A percentile compares a stretch with the other conserved stretches of the same genome.
These are phyloP conservation scores for Pangasius djambal DNA, from an alignment of 2,797 vertebrate species.

Conservation along the genomic window DNA sequence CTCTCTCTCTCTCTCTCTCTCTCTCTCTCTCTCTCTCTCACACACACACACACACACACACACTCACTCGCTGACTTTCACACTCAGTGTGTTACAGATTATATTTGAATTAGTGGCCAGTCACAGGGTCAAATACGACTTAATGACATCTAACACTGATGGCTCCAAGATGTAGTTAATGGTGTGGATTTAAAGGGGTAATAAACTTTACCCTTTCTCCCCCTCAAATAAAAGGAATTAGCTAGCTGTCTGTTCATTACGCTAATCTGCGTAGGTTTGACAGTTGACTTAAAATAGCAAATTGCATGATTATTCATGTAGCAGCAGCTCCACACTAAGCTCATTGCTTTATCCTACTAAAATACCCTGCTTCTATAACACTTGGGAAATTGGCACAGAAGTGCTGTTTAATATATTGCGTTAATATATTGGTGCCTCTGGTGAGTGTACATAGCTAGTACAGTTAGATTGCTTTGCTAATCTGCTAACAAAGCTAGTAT, in stretches of 20 bases:
- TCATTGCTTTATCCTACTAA: not conserved
- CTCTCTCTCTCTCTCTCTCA: not conserved
- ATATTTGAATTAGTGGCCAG: not conserved
- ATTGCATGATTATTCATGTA: not conserved
- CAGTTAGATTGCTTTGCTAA: not conserved
- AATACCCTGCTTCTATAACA: not conserved
- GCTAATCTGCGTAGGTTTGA: not conserved
- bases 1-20: too few species aligned
- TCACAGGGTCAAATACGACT: not conserved
- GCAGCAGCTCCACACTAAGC: not conserved
- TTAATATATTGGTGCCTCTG: too few species aligned
- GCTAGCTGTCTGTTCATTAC: not conserved
- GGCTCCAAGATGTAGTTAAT: not conserved
- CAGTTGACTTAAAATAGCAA: constrained; percentile 3
- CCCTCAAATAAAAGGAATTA: not conserved
- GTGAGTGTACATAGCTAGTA: not conserved
- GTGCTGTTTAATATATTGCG: not conserved
- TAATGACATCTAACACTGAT: not conserved
- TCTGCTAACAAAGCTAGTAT: not conserved
- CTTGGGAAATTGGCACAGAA: not conserved
- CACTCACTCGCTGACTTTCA: not conserved
- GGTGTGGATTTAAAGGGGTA: constrained; percentile 6
- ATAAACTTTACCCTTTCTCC: not conserved
- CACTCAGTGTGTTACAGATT: not conserved
- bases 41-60: not conserved